Evolutionary conservation across 2,113 vertebrate genomes (phyloP).

Genomic region (Melanerpes aurifrons): DNA sequence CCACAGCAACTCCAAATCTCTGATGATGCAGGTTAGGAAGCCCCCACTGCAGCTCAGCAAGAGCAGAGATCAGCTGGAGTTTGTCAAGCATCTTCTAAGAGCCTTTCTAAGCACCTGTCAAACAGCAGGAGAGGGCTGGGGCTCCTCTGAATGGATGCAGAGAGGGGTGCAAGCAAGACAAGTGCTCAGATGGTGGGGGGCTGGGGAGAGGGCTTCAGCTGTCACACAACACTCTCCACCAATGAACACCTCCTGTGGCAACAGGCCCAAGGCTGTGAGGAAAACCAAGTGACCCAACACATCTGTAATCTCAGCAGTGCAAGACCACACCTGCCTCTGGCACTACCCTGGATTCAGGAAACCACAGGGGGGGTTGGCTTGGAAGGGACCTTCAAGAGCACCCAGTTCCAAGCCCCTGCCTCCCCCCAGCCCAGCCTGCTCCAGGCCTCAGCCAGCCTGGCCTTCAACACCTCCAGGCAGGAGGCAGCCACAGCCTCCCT

Average conservation of each 20-base stretch:
- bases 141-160: not conserved
- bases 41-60: not conserved
- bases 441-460: no score
- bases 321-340: not conserved
- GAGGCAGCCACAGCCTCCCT: no score
- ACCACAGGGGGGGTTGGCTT: no score
- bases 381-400: no score
- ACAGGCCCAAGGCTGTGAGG: not conserved
- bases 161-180: fast-evolving
- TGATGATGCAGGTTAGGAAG: not conserved
- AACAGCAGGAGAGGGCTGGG: not conserved
- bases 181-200: not conserved
- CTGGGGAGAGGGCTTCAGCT: not conserved
- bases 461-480: no score
- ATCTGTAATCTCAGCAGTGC: fast-evolving
- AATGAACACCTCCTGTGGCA: not conserved
- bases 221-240: not conserved
- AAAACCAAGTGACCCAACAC: not conserved
- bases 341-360: not conserved
- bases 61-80: not conserved
- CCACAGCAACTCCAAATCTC: not conserved
- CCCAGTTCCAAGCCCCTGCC: no score
- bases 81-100: not conserved
- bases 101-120: not conserved
- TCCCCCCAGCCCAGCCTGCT: no score